Percentiles rank a stretch among this genome's conserved stretches.
phyloP scores from a whole-genome alignment of 2,113 vertebrate species.

The Perccottus glenii region DNA sequence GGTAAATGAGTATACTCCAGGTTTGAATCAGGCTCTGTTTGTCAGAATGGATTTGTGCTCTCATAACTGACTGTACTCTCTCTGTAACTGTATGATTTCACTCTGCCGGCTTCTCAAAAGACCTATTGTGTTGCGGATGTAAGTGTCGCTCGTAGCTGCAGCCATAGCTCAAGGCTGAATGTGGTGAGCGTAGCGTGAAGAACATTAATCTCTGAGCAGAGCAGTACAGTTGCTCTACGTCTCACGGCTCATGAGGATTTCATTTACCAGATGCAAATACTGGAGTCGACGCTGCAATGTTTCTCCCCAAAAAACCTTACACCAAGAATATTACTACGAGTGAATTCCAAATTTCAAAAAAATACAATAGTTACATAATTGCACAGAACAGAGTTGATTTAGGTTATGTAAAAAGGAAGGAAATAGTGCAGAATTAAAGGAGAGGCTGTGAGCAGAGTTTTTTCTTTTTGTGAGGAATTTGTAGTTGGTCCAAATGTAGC shows the following conservation, averaged over 20 bases:
- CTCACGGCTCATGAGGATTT: conserved; percentile 66
- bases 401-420: too few species aligned
- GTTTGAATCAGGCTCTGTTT: too few species aligned
- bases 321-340: too few species aligned
- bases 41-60: too few species aligned
- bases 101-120: conserved; percentile 34
- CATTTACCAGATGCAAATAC: conserved; percentile 73
- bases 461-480: too few species aligned
- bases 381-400: too few species aligned
- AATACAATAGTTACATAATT: too few species aligned
- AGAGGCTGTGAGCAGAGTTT: too few species aligned
- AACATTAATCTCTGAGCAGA: conserved; percentile 60
- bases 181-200: conserved; percentile 59
- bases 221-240: conserved; percentile 48
- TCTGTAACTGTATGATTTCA: conserved; percentile 34
- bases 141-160: conserved; percentile 14
- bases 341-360: too few species aligned
- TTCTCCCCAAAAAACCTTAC: neutral
- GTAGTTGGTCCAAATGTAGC: too few species aligned
- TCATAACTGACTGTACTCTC: conserved; percentile 33
- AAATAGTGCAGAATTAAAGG: too few species aligned
- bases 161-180: conserved; percentile 52
- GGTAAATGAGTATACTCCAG: too few species aligned
- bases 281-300: conserved; percentile 48
- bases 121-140: conserved; percentile 43